Evolutionary conservation across 2,888 invertebrate genomes (phyloP).

Genomic region (Lasioglossum pauxillum): DNA sequence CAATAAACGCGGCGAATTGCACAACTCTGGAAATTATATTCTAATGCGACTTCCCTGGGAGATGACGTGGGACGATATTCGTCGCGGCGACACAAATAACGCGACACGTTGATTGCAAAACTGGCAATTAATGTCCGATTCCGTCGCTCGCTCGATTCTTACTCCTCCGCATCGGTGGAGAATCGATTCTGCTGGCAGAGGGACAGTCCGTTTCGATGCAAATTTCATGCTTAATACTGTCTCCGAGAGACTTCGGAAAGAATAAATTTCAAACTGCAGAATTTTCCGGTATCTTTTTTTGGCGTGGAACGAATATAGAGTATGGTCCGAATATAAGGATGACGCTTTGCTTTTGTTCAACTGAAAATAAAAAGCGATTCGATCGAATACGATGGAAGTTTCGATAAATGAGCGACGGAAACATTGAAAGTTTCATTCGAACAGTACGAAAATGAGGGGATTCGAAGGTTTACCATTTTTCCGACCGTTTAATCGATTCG

Average conservation of each 20-base stretch:
- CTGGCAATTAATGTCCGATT: slow-evolving; percentile 22
- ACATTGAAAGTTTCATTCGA: background rate
- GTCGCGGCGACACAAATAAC: slow-evolving; percentile 55
- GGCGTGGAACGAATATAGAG: background rate
- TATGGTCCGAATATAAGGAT: background rate
- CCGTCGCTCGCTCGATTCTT: background rate
- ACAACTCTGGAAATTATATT: slow-evolving; percentile 27
- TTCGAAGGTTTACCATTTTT: background rate
- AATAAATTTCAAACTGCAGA: background rate
- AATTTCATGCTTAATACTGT: background rate
- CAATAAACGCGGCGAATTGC: slow-evolving; percentile 5
- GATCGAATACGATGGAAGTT: background rate
- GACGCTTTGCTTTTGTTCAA: background rate
- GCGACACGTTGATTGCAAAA: slow-evolving; percentile 39
- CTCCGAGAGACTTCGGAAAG: background rate
- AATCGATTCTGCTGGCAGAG: slow-evolving; percentile 2
- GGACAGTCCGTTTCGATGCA: background rate
- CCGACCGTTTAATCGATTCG: background rate
- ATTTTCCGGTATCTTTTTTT: background rate
- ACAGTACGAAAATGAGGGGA: background rate
- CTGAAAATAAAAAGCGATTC: background rate
- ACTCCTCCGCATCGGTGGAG: background rate
- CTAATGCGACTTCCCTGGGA: slow-evolving; percentile 8
- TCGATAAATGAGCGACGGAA: background rate
- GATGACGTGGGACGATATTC: slow-evolving; percentile 45